Evolutionary conservation across 1,140 invertebrate genomes (phyloP), one percentile per base, ranked within the genome.

Genomic region (Nylanderia fulva): DNA sequence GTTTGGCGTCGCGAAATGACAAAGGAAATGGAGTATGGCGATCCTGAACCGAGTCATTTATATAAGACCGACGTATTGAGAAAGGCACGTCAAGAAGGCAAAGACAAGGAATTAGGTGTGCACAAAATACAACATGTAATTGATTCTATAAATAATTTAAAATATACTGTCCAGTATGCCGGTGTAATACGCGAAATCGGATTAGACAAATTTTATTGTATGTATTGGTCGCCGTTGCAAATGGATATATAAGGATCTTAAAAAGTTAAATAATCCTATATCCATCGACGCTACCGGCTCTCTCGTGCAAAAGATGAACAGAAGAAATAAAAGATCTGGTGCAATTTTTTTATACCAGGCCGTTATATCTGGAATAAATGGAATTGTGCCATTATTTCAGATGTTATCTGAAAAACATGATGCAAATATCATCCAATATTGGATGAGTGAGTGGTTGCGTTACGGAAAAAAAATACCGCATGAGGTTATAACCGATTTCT

Each of bases 271-370:
- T 39, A 56, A 24, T 39, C 1, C 18, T 8, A 72, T 72, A 36
- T 72, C 29, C 6, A 72, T 72, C 11, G 48, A 72, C 0, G 69
- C 48, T 24, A 72, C 69, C 33, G 60, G 74, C 1, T 64, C 74
- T 6, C 0, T 77, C 8, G 74, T 77, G 7, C 24, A 76, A 29
- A 63, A 64, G 7, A 33, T 77, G 6, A 2, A 52, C 0, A 39
- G 27, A 77, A 27, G 29, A 8, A 52, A 52, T 15, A 7, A 33
- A 42, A 27, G 1, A 15, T 77, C 42, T 1, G 29, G 39, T 76
- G 36, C 56, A 61, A 76, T 42, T 48, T 76, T 76, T 4, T 61
- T 76, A 76, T 76, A 76, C 11, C 74, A 76, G 2, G 54, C 74
- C 11, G 36, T 76, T 61, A 6, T 27, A 42, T 45, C 58, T 61